Conservation (phyloP, 2,888 invertebrate genomes). For the Caenorhabditis sulstoni region DNA sequence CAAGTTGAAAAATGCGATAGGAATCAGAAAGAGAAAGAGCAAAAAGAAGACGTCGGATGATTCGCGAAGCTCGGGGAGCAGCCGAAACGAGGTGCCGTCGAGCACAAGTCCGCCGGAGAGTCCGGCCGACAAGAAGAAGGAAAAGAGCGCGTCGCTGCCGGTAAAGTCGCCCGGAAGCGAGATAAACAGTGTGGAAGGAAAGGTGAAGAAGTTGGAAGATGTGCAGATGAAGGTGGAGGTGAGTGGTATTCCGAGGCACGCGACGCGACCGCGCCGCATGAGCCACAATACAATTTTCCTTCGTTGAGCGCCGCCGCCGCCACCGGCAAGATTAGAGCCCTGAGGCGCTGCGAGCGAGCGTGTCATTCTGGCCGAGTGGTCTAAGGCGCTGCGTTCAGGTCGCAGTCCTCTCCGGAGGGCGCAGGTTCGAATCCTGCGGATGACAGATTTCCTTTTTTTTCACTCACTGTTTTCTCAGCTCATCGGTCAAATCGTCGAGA, state of each 20-base stretch:
- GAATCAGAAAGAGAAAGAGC: slow-evolving; percentile 11
- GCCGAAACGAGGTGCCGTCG: too few relatives aligned
- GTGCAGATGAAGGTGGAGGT: background rate
- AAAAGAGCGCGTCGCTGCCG: too few relatives aligned
- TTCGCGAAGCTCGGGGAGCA: slow-evolving; percentile 12
- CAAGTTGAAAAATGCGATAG: slow-evolving; percentile 24
- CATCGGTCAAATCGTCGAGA: slow-evolving; percentile 14
- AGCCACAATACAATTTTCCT: too few relatives aligned
- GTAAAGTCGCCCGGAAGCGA: slow-evolving; percentile 1
- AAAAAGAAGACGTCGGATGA: slow-evolving; percentile 4
- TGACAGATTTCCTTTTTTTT: slow-evolving; percentile 49
- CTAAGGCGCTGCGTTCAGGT: slow-evolving; percentile 90
- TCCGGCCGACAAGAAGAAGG: background rate
- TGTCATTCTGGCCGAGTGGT: slow-evolving; percentile 85
- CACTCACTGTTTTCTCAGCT: slow-evolving; percentile 6
- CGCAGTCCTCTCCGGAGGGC: slow-evolving; percentile 84
- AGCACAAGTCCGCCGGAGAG: slow-evolving; percentile 5
- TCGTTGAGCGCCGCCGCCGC: too few relatives aligned
- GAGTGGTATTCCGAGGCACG: too few relatives aligned
- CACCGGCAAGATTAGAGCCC: too few relatives aligned
- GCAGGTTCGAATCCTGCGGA: slow-evolving; percentile 75
- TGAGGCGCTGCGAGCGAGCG: background rate
- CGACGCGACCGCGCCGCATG: too few relatives aligned
- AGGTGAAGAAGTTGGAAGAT: background rate
- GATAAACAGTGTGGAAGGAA: background rate